These are phyloP conservation scores for Syngnathus acus DNA, from an alignment of 2,797 vertebrate genomes.

Conservation along the genomic window DNA sequence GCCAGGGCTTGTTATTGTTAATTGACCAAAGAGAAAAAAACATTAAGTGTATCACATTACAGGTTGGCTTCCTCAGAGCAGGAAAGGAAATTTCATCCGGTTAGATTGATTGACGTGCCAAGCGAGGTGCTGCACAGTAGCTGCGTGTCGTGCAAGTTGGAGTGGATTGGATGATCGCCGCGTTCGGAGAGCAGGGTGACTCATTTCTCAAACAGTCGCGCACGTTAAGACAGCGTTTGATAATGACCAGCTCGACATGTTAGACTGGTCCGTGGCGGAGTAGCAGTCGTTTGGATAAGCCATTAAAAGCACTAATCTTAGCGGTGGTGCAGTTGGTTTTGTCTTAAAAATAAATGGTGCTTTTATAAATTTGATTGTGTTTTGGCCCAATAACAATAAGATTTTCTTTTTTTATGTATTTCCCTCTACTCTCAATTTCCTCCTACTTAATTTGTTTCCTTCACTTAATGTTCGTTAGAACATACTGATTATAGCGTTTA, in stretches of 20 bases:
- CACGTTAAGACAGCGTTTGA: not conserved
- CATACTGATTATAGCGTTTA: not conserved
- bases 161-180: not conserved
- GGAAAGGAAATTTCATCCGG: not conserved
- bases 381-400: not conserved
- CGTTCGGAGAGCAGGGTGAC: not conserved
- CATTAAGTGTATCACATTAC: too few relatives aligned
- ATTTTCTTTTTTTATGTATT: not conserved
- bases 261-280: not conserved
- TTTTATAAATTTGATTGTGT: not conserved
- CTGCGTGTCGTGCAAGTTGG: not conserved
- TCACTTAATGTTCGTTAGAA: not conserved
- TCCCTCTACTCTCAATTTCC: not conserved
- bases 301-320: not conserved
- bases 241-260: conserved; percentile 5
- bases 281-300: not conserved
- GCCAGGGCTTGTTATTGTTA: too few relatives aligned
- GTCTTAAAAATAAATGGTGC: too few relatives aligned
- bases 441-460: not conserved
- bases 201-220: not conserved
- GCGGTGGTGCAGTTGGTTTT: not conserved
- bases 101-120: not conserved
- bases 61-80: not conserved
- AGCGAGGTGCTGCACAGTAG: not conserved
- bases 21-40: too few relatives aligned